These are phyloP conservation scores for Sebastes paucispinis DNA, from an alignment of 2,797 vertebrate genomes.

Conservation along the genomic window DNA sequence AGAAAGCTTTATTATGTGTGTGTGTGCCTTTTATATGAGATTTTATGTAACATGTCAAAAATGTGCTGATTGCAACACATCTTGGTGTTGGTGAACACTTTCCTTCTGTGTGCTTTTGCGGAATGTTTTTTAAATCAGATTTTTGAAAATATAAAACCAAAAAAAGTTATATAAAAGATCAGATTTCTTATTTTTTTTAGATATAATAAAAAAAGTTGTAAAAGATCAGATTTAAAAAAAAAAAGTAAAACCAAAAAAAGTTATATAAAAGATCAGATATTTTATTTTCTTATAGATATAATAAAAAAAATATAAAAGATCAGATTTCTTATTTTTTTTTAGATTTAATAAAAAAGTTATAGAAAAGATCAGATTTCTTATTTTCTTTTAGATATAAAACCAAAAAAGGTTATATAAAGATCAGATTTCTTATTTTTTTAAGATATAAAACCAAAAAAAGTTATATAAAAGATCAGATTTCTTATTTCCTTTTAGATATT, in stretches of 20 bases:
- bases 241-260: too few species aligned
- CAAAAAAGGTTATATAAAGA: too few species aligned
- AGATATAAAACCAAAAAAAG: neutral
- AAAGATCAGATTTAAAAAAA: too few species aligned
- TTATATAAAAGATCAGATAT: too few species aligned
- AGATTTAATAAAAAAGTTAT: too few species aligned
- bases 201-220: neutral
- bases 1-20: constrained; percentile 36
- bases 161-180: neutral
- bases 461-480: neutral
- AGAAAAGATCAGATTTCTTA: too few species aligned
- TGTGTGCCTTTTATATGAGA: constrained; percentile 12
- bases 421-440: neutral
- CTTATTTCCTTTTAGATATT: neutral
- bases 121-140: neutral
- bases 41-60: constrained; percentile 30
- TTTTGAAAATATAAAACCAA: neutral
- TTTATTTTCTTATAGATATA: too few species aligned
- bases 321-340: too few species aligned
- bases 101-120: neutral
- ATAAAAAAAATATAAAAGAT: too few species aligned
- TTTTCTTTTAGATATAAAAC: too few species aligned
- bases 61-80: constrained; percentile 19
- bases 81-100: neutral
- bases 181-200: neutral